These are phyloP conservation scores for Euglossa dilemma DNA, from an alignment of 1,140 invertebrate species.

Conservation along the genomic window DNA sequence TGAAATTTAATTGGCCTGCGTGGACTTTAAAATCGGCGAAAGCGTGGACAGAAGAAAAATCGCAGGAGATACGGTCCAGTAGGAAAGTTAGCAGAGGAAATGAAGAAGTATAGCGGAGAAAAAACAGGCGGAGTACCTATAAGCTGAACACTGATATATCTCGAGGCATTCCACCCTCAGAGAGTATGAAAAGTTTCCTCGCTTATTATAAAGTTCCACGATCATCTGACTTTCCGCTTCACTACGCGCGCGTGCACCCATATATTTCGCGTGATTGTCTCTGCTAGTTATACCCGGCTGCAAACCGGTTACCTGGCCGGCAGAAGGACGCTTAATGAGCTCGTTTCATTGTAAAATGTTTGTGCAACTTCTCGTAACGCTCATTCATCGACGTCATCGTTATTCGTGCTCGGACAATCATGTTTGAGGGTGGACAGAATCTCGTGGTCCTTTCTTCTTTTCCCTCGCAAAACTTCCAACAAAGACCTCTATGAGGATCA, in stretches of 20 bases:
- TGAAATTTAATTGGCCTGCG: not conserved
- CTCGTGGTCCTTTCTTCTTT: not conserved
- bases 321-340: constrained; percentile 58
- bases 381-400: constrained; percentile 48
- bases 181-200: constrained; percentile 56
- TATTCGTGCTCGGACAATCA: constrained; percentile 43
- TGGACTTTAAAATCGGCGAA: not conserved
- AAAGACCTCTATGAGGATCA: constrained; percentile 33
- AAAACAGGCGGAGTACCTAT: not conserved
- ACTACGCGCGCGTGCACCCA: constrained; percentile 32
- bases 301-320: constrained; percentile 17
- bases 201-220: constrained; percentile 56
- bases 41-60: not conserved
- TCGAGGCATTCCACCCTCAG: not conserved
- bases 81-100: not conserved
- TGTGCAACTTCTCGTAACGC: constrained; percentile 47
- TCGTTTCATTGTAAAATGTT: constrained; percentile 64
- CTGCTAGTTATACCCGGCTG: constrained; percentile 47
- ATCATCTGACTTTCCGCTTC: constrained; percentile 61
- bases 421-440: not conserved
- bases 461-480: not conserved
- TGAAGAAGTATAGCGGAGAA: too few relatives aligned
- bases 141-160: constrained; percentile 16
- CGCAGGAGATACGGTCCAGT: not conserved
- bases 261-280: constrained; percentile 60